These are phyloP conservation scores for Nothocercus julius DNA, from an alignment of 2,113 vertebrate species.

Conservation along the genomic window DNA sequence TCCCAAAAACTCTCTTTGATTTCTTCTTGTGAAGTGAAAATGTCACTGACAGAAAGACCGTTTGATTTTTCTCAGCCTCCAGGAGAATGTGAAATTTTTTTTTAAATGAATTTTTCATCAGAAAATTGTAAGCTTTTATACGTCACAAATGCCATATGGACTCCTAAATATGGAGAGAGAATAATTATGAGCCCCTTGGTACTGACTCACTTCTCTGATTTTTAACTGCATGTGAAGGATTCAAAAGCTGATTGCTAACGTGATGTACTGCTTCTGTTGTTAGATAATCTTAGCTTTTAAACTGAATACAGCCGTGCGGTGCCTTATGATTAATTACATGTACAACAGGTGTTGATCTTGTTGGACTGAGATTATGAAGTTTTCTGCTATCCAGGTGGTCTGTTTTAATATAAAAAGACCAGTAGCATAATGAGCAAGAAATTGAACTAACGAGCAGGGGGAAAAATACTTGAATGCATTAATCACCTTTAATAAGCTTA, in stretches of 20 bases:
- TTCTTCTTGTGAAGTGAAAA: constrained; percentile 23
- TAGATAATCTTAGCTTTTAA: constrained; percentile 62
- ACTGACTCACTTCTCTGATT: constrained; percentile 66
- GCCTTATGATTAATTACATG: constrained; percentile 65
- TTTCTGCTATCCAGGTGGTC: constrained; percentile 72
- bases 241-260: constrained; percentile 38
- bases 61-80: constrained; percentile 43
- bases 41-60: constrained; percentile 47
- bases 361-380: constrained; percentile 67
- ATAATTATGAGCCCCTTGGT: constrained; percentile 70
- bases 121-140: constrained; percentile 65
- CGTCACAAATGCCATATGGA: constrained; percentile 71
- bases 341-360: constrained; percentile 72
- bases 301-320: constrained; percentile 24
- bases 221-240: constrained; percentile 52
- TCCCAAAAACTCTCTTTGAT: not conserved
- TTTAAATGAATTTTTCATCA: constrained; percentile 63
- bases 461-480: constrained; percentile 65
- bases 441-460: constrained; percentile 52
- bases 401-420: constrained; percentile 74
- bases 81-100: constrained; percentile 36
- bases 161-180: constrained; percentile 67
- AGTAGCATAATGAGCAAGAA: constrained; percentile 68
- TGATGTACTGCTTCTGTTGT: constrained; percentile 57
- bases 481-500: constrained; percentile 73